phyloP scores from a whole-genome alignment of 2,888 invertebrate genomes.

The Thereva unica region DNA sequence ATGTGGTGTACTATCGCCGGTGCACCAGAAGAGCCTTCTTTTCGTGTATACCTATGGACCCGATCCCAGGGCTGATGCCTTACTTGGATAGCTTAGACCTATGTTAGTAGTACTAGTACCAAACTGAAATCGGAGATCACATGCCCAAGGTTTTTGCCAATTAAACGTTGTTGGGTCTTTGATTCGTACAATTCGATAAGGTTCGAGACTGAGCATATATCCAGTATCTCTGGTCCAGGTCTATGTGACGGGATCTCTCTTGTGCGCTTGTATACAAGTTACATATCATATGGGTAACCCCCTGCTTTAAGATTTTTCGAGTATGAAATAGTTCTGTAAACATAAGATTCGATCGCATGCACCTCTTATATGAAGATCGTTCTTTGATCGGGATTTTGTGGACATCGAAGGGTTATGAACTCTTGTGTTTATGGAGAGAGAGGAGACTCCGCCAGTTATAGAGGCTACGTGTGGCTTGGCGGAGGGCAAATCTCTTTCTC shows the following conservation, averaged over 20 bases:
- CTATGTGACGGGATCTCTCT: constrained; percentile 8
- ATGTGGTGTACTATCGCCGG: neutral
- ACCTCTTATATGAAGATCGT: constrained; percentile 33
- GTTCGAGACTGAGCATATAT: constrained; percentile 14
- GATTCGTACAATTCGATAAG: constrained; percentile 39
- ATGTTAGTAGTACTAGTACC: constrained; percentile 28
- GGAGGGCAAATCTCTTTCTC: constrained; percentile 34
- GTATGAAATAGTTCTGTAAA: constrained; percentile 40
- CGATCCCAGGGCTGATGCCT: constrained; percentile 32
- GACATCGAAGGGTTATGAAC: constrained; percentile 41
- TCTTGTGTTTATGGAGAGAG: constrained; percentile 19
- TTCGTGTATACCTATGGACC: neutral
- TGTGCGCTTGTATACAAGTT: constrained; percentile 1
- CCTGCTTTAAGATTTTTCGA: neutral
- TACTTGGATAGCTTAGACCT: constrained; percentile 31
- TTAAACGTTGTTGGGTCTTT: constrained; percentile 35
- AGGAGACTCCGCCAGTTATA: constrained; percentile 12
- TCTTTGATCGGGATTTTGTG: constrained; percentile 33
- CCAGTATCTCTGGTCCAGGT: neutral
- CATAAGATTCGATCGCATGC: constrained; percentile 34
- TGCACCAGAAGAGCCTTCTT: constrained; percentile 25
- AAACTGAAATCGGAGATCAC: constrained; percentile 34
- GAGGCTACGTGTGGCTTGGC: constrained; percentile 30
- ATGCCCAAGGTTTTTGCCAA: constrained; percentile 37
- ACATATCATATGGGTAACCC: constrained; percentile 24